Evolutionary conservation across 2,113 vertebrate genomes (phyloP).

Genomic region (Thamnophis sirtalis): DNA sequence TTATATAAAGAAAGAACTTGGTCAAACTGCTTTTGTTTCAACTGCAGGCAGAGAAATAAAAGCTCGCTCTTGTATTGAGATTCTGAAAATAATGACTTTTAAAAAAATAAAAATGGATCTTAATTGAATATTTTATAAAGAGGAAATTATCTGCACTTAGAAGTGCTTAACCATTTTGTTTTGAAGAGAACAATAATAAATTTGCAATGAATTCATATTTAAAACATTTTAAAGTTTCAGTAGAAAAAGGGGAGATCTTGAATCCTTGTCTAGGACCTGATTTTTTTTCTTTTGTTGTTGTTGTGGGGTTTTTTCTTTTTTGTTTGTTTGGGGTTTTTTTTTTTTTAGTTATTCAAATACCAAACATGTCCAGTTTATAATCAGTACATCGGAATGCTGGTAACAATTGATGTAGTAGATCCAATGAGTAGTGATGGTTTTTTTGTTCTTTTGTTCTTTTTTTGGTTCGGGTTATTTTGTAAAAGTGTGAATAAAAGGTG

Average conservation of each 20-base stretch:
- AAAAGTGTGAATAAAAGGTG: slow-evolving; percentile 96
- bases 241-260: slow-evolving; percentile 69
- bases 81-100: slow-evolving; percentile 60
- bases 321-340: slow-evolving; percentile 22
- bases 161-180: slow-evolving; percentile 62
- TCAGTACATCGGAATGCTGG: slow-evolving; percentile 84
- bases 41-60: slow-evolving; percentile 77
- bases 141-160: slow-evolving; percentile 57
- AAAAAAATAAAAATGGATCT: slow-evolving; percentile 57
- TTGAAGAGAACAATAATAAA: slow-evolving; percentile 59
- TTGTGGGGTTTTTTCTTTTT: not conserved
- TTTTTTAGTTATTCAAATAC: slow-evolving; percentile 79
- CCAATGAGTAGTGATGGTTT: slow-evolving; percentile 67
- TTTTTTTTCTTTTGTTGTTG: slow-evolving; percentile 62
- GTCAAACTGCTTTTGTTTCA: slow-evolving; percentile 77
- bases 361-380: slow-evolving; percentile 83
- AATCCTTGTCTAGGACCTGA: slow-evolving; percentile 79
- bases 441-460: slow-evolving; percentile 59
- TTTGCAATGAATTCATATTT: slow-evolving; percentile 53
- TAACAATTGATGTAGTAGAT: slow-evolving; percentile 84
- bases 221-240: slow-evolving; percentile 57
- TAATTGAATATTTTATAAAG: slow-evolving; percentile 74
- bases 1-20: slow-evolving; percentile 56
- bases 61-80: slow-evolving; percentile 67
- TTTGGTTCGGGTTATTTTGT: slow-evolving; percentile 76